Base-by-base conservation (phyloP, 2,888 invertebrate species). In the Stramonita haemastoma region DNA sequence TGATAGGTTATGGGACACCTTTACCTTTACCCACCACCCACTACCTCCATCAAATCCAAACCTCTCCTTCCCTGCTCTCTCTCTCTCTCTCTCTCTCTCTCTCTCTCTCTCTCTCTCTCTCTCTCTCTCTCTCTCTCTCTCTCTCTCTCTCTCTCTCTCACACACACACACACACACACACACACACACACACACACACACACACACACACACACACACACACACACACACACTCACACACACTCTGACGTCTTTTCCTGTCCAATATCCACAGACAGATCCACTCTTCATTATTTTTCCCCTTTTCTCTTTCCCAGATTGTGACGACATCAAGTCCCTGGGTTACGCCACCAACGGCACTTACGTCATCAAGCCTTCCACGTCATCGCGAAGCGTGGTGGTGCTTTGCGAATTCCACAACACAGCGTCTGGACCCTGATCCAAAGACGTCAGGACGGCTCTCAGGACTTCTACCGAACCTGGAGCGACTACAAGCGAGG, bases 401-500 rank as follows among this genome's bases (percentile, higher is more conserved):
- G 91, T 91, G 13, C 86, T 90, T 29, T 92, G 92, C 56, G 91
- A 92, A 86, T 89, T 91, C 81, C 88, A 90, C 46, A 60, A 46
- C 17, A 32, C 77, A 8, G 73, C 70, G 93, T 92, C 1, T 98
- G 97, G 97, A 98, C 98, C 5, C 97, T 98, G 1, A 96, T 98
- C 56, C 98, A 98, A 94, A 97, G 98, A 22, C 97, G 98, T 5
- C 97, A 97, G 95, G 98, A 98, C 94, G 98, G 98, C 36, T 87
- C 88, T 22, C 97, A 98, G 0, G 97, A 98, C 93, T 98, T 98
- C 96, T 98, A 98, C 96, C 97, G 98, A 79, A 97, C 97, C 89
- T 98, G 98, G 97, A 96, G 97, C 89, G 98, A 98, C 90, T 98
- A 98, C 95, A 97, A 97, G 1, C 96, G 97, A 11, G 98, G 98